Evolutionary conservation across 2,113 vertebrate genomes (phyloP).

Genomic region (Zingel zingel): DNA sequence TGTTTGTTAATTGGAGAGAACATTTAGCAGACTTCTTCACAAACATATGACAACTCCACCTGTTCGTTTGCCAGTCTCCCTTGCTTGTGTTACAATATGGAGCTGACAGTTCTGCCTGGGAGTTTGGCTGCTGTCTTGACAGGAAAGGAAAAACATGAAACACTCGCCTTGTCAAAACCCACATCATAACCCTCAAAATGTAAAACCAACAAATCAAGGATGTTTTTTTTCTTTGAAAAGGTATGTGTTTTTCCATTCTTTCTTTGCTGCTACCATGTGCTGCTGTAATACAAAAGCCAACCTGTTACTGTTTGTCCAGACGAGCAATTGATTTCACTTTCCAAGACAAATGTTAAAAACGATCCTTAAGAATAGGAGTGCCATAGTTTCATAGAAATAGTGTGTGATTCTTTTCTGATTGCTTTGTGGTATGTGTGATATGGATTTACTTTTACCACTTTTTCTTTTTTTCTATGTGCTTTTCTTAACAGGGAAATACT

Average conservation of each 20-base stretch:
- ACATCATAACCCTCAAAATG: constrained; percentile 41
- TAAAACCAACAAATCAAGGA: constrained; percentile 47
- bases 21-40: constrained; percentile 67
- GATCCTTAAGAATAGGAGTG: not conserved
- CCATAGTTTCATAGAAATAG: not conserved
- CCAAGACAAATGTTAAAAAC: not conserved
- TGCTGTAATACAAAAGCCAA: constrained; percentile 1
- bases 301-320: not conserved
- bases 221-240: constrained; percentile 22
- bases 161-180: constrained; percentile 56
- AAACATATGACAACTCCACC: constrained; percentile 76
- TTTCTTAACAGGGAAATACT: constrained; percentile 14
- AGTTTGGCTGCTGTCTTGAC: constrained; percentile 63
- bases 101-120: constrained; percentile 64
- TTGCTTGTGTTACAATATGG: constrained; percentile 57
- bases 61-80: constrained; percentile 70
- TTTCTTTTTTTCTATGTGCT: constrained; percentile 22
- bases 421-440: constrained; percentile 9
- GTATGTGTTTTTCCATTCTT: not conserved
- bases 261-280: not conserved
- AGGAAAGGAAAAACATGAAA: constrained; percentile 57
- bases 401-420: not conserved
- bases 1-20: constrained; percentile 75
- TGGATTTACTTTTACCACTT: constrained; percentile 1
- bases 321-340: not conserved